Conservation (phyloP, 2,113 vertebrate genomes). For the Eolophus roseicapilla region DNA sequence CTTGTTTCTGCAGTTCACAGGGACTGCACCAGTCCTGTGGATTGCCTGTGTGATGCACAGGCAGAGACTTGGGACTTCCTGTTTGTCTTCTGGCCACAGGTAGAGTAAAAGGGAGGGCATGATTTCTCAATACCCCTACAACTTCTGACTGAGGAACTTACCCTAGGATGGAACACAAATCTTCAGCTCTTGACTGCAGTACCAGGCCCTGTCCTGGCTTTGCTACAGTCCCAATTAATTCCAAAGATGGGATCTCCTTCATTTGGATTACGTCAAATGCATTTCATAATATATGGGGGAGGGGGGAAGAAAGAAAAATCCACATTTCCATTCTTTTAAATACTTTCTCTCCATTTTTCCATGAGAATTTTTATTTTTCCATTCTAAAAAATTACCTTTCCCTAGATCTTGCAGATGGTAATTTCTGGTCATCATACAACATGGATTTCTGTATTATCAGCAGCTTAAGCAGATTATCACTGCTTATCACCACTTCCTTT, state of each 20-base stretch:
- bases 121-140: neutral
- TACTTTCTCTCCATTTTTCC: neutral
- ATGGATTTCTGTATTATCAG: neutral
- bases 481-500: neutral
- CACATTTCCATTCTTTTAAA: neutral
- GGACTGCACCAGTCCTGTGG: neutral
- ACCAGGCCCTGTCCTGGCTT: neutral
- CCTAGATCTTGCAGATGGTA: neutral
- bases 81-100: neutral
- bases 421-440: accelerated
- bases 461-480: neutral
- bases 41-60: accelerated
- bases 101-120: neutral
- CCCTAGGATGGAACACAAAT: neutral
- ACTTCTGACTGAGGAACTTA: too few relatives aligned
- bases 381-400: neutral
- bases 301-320: too few relatives aligned
- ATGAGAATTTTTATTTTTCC: neutral
- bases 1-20: neutral
- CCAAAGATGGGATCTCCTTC: neutral
- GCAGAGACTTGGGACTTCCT: too few relatives aligned
- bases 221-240: neutral
- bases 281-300: neutral
- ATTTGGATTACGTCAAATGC: neutral
- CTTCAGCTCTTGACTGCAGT: neutral